Percentiles rank a stretch among this genome's conserved stretches.
Evolutionary conservation across 30 jellyfish, hydroid and myxozoan genomes (phyloP).

Genomic region (Nemopilema nomurai): DNA sequence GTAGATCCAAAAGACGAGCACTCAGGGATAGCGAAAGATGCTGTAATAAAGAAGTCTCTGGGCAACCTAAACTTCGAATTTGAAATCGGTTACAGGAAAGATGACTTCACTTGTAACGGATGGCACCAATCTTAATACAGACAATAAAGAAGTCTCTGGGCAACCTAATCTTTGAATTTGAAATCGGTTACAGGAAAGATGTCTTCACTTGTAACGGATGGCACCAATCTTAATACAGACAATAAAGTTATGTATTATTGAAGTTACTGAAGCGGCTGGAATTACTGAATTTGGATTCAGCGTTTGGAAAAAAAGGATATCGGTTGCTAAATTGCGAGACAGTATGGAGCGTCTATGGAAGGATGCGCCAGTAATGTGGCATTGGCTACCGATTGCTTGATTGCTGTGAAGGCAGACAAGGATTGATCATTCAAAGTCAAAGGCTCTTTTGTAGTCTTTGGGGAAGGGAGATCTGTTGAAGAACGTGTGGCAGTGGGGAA

Average conservation of each 20-base stretch:
- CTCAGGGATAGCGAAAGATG: too few relatives aligned
- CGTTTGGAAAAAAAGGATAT: constrained; percentile 11
- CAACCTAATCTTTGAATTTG: too few relatives aligned
- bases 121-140: constrained; percentile 28
- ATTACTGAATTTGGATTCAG: constrained; percentile 21
- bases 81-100: background rate
- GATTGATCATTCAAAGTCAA: background rate
- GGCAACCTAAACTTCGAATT: too few relatives aligned
- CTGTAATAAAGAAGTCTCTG: too few relatives aligned
- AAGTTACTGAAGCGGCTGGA: too few relatives aligned
- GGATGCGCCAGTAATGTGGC: too few relatives aligned
- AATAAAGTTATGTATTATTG: too few relatives aligned
- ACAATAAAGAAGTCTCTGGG: constrained; percentile 17
- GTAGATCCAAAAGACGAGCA: background rate
- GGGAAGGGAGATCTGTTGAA: constrained; percentile 2
- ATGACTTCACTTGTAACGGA: constrained; percentile 23
- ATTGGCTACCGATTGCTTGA: too few relatives aligned
- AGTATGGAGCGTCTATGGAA: too few relatives aligned
- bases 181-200: too few relatives aligned
- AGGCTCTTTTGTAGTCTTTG: background rate
- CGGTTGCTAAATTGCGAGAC: constrained; percentile 17
- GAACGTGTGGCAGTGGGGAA: constrained; percentile 5
- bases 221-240: too few relatives aligned
- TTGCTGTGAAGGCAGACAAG: background rate
- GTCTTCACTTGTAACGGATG: too few relatives aligned